phyloP scores from a whole-genome alignment of 2,888 invertebrate species.

The Chymomyza amoena region DNA sequence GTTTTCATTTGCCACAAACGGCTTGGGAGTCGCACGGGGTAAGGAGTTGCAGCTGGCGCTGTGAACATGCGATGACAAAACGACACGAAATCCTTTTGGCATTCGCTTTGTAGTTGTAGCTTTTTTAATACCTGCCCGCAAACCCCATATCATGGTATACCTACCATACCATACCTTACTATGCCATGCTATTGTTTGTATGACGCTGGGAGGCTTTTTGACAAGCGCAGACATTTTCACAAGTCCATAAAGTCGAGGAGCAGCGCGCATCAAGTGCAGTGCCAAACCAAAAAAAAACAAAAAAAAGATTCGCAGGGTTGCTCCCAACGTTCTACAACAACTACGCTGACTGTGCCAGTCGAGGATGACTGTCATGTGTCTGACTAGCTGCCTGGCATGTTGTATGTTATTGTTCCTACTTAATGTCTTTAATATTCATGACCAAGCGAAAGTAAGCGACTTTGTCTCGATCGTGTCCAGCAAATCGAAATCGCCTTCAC shows the following conservation, averaged over 20 bases:
- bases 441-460: conserved; percentile 75
- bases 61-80: conserved; percentile 71
- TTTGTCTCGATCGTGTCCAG: conserved; percentile 72
- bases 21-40: not conserved
- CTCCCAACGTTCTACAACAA: not conserved
- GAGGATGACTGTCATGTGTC: conserved; percentile 1
- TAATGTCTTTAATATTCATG: conserved; percentile 75
- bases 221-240: conserved; percentile 70
- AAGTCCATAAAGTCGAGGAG: conserved; percentile 61
- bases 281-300: conserved; percentile 1
- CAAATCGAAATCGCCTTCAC: conserved; percentile 42
- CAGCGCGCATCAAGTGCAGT: conserved; percentile 61
- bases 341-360: conserved; percentile 1
- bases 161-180: conserved; percentile 8
- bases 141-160: conserved; percentile 4
- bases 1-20: conserved; percentile 59
- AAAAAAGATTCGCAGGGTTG: not conserved
- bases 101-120: conserved; percentile 15
- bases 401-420: conserved; percentile 68
- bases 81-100: conserved; percentile 70
- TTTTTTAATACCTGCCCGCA: conserved; percentile 20
- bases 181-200: conserved; percentile 23
- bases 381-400: conserved; percentile 15
- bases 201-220: conserved; percentile 53
- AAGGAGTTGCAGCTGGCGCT: conserved; percentile 10